Evolutionary conservation across 2,113 vertebrate species (phyloP).

Genomic region (Martes martes): DNA sequence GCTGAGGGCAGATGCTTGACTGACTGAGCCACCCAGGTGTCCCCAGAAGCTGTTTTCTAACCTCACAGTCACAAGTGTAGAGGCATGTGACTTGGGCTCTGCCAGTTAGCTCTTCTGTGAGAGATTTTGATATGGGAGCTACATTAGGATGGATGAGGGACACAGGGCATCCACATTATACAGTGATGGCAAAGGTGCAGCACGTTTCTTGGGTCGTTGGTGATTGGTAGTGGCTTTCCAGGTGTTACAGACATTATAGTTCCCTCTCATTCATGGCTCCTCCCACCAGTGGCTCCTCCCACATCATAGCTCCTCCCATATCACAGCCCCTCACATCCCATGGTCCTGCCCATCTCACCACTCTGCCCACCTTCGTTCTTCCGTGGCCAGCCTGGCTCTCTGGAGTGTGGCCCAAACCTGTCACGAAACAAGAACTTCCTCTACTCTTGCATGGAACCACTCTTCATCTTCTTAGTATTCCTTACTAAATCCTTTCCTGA

Average conservation of each 20-base stretch:
- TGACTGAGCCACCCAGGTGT: too few relatives aligned
- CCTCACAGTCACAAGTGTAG: background rate
- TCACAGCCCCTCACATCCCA: too few relatives aligned
- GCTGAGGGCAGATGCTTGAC: too few relatives aligned
- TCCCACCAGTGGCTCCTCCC: background rate
- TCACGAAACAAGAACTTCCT: background rate
- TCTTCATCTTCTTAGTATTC: background rate
- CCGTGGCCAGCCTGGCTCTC: background rate
- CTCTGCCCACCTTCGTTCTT: background rate
- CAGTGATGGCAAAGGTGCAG: background rate
- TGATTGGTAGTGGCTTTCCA: background rate
- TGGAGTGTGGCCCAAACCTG: background rate
- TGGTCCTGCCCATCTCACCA: background rate
- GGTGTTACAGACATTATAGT: rapidly evolving
- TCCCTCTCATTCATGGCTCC: background rate
- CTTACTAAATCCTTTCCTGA: background rate
- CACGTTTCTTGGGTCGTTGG: rapidly evolving
- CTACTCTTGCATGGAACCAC: background rate
- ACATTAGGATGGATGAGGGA: background rate
- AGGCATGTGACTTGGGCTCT: background rate
- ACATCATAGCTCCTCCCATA: too few relatives aligned
- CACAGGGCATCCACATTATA: background rate
- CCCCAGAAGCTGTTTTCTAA: background rate
- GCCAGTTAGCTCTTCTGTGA: background rate
- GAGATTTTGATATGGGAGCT: background rate